Percentiles rank a stretch among this genome's conserved stretches.
phyloP scores from a whole-genome alignment of 2,113 vertebrate genomes.

The Emydura subglobosa region DNA sequence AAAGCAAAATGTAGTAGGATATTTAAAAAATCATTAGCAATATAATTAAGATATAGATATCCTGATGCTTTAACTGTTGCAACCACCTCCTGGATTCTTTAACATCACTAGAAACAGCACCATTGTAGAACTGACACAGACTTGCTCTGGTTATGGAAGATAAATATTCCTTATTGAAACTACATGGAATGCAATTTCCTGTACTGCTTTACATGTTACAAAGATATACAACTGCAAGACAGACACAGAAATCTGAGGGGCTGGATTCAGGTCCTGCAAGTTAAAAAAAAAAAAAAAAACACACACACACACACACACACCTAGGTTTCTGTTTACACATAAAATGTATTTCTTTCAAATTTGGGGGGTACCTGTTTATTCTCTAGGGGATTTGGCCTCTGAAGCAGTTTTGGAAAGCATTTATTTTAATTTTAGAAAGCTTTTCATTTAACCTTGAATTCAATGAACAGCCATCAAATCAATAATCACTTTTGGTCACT shows the following conservation, averaged over 20 bases:
- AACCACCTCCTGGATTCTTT: neutral
- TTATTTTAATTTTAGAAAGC: constrained; percentile 12
- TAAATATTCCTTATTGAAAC: neutral
- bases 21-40: constrained; percentile 1
- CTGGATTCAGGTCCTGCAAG: neutral
- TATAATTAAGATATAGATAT: neutral
- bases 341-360: neutral
- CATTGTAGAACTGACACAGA: neutral
- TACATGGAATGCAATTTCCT: neutral
- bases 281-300: neutral
- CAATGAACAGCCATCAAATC: neutral
- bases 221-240: neutral
- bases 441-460: neutral
- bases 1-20: neutral
- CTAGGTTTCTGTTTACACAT: neutral
- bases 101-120: neutral
- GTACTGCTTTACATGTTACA: neutral
- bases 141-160: neutral
- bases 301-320: no score
- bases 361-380: neutral
- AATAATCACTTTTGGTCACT: constrained; percentile 14
- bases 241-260: neutral
- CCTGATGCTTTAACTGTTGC: neutral
- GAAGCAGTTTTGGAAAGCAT: neutral
- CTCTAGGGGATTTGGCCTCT: neutral